Evolutionary conservation across 2,113 vertebrate genomes (phyloP).

Genomic region (Charadrius vociferus): DNA sequence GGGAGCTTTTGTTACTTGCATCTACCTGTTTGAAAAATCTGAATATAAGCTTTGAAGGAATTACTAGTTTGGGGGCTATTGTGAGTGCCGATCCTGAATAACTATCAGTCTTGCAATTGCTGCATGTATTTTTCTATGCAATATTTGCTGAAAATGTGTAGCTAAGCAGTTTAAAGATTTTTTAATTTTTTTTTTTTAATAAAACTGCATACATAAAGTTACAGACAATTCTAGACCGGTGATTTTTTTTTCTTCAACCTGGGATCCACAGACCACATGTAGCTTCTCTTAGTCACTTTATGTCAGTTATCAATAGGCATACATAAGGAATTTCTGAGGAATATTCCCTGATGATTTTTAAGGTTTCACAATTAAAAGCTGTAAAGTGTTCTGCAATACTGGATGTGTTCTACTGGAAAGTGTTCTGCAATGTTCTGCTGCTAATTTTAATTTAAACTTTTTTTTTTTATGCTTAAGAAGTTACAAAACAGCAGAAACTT

Average conservation of each 20-base stretch:
- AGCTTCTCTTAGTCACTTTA: neutral
- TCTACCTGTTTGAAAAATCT: neutral
- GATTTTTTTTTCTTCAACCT: neutral
- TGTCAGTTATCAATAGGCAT: neutral
- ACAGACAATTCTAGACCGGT: neutral
- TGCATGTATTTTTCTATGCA: neutral
- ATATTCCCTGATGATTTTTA: neutral
- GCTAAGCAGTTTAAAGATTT: neutral
- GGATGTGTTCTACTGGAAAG: neutral
- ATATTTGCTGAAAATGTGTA: neutral
- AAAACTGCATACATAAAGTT: neutral
- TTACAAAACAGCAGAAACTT: neutral
- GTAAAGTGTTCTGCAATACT: neutral
- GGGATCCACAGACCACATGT: neutral
- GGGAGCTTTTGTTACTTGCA: neutral
- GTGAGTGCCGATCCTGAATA: neutral
- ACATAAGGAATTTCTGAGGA: neutral
- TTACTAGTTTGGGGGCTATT: neutral
- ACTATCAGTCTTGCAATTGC: neutral
- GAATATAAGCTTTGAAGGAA: neutral
- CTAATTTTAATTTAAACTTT: neutral
- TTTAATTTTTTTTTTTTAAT: neutral
- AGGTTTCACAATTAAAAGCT: neutral
- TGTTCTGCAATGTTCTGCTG: neutral
- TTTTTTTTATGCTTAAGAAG: neutral